phyloP scores from a whole-genome alignment of 2,113 vertebrate species.

The Puntigrus tetrazona region DNA sequence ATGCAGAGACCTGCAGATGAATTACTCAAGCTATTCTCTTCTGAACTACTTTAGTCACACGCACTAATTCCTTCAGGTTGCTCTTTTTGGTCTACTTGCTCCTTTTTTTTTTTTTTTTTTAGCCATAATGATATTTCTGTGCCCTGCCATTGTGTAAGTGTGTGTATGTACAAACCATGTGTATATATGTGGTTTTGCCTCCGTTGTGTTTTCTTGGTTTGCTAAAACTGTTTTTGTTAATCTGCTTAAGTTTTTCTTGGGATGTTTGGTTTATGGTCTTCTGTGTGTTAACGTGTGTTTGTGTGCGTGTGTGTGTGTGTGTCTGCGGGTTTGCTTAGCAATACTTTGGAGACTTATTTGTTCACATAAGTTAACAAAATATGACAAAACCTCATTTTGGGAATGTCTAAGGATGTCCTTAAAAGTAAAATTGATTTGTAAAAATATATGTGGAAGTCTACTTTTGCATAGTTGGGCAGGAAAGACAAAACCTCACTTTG shows the following conservation, averaged over 20 bases:
- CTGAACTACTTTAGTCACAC: slow-evolving; percentile 39
- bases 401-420: neutral
- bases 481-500: neutral
- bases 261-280: slow-evolving; percentile 14
- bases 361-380: neutral
- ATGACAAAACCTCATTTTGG: neutral
- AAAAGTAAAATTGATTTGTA: neutral
- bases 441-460: neutral
- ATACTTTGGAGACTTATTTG: neutral
- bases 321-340: neutral
- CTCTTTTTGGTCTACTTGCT: neutral
- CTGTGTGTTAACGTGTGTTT: neutral
- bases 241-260: neutral
- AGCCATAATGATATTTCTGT: neutral
- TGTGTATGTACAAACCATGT: neutral
- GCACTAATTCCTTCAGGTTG: slow-evolving; percentile 5
- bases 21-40: slow-evolving; percentile 33
- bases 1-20: slow-evolving; percentile 45
- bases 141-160: neutral
- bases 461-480: neutral
- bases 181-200: neutral
- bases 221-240: neutral
- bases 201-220: neutral
- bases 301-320: slow-evolving; percentile 1
- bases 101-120: neutral